Base-by-base conservation (phyloP, 2,888 invertebrate genomes). In the Caenorhabditis macrosperma region DNA sequence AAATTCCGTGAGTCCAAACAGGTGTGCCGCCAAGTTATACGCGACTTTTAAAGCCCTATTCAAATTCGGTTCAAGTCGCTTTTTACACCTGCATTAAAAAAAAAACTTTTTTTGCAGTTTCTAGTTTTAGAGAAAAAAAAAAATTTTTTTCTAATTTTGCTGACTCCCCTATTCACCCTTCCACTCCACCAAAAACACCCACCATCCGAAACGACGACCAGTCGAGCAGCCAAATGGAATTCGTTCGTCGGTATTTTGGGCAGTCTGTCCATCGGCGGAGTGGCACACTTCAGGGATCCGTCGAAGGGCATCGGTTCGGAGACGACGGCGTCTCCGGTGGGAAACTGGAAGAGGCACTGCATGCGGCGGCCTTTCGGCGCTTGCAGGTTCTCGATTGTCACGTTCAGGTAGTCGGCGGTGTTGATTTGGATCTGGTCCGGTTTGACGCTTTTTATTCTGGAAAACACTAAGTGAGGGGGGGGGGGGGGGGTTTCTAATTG, bases 211-310 rank as follows among this genome's bases (percentile, higher is more conserved):
- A 84, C 82, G 2, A 86, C 78, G 33, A 82, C 60, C 24, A 86
- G 64, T 12, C 52, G 59, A 2, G 85, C 77, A 22, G 61, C 63
- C 38, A 86, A 77, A 48, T 81, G 77, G 22, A 77, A 74, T 22
- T 82, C 60, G 38, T 95, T 95, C 79, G 94, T 94, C 69, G 96
- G 96, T 87, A 97, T 97, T 76, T 95, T 94, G 57, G 97, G 97
- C 82, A 98, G 93, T 85, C 95, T 94, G 92, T 96, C 96, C 75
- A 96, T 96, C 79, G 95, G 94, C 28, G 97, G 98, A 67, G 97
- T 97, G 69, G 96, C 95, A 92, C 86, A 86, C 17, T 85, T 84
- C n/a, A 86, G 48, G 4, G 57, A 79, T 60, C 81, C 82, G 35
- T 82, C 79, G 7, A 78, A 72, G 1, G 69, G 74, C 55, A 69